These are phyloP conservation scores for Gymnocephalus cernua DNA, from an alignment of 2,113 vertebrate species.

Conservation along the genomic window DNA sequence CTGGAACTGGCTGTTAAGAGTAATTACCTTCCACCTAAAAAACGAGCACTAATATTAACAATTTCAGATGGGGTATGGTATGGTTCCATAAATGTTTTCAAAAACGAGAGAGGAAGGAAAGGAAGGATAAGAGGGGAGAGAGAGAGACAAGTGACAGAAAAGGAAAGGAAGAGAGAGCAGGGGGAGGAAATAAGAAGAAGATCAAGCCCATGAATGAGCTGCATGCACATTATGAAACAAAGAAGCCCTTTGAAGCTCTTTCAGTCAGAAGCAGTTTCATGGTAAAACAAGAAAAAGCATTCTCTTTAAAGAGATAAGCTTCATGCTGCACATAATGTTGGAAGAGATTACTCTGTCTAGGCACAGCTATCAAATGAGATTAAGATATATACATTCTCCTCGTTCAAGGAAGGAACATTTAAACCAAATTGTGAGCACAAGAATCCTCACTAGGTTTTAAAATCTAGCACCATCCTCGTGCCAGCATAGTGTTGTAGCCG, in stretches of 20 bases:
- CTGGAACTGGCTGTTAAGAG: conserved; percentile 66
- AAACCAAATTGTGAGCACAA: conserved; percentile 64
- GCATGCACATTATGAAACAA: conserved; percentile 87
- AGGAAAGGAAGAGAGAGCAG: conserved; percentile 54
- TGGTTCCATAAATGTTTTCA: conserved; percentile 55
- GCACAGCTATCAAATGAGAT: conserved; percentile 84
- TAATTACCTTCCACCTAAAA: conserved; percentile 73
- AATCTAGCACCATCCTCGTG: conserved; percentile 59
- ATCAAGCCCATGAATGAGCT: conserved; percentile 84
- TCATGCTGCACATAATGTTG: conserved; percentile 82
- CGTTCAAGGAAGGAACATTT: conserved; percentile 67
- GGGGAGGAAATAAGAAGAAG: conserved; percentile 73
- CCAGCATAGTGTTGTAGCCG: conserved; percentile 55
- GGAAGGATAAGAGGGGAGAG: conserved; percentile 23
- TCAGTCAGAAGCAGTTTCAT: conserved; percentile 86
- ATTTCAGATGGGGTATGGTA: conserved; percentile 67
- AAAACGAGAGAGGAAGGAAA: conserved; percentile 40
- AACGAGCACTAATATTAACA: conserved; percentile 75
- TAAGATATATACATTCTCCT: conserved; percentile 81
- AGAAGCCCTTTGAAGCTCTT: conserved; percentile 85
- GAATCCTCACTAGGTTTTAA: conserved; percentile 61
- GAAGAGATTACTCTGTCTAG: conserved; percentile 84
- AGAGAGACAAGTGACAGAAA: conserved; percentile 41
- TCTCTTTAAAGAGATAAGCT: conserved; percentile 86
- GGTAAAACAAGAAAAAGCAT: conserved; percentile 85